A percentile compares a stretch with the other conserved stretches of the same genome.
phyloP scores from a whole-genome alignment of 2,113 vertebrate genomes.

The Onychorhynchus coronatus region DNA sequence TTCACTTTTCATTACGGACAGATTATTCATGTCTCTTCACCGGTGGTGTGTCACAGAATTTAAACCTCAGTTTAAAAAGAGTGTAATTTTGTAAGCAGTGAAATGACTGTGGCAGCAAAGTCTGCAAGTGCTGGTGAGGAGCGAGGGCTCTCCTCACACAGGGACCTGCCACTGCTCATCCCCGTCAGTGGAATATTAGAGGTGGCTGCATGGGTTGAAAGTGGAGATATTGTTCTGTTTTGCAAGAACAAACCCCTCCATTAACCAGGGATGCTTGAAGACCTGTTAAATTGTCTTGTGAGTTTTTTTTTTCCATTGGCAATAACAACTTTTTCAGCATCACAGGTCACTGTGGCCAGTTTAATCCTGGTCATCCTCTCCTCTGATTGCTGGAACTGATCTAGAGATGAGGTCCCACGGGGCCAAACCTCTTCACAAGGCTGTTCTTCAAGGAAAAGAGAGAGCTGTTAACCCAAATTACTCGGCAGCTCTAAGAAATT shows the following conservation, averaged over 20 bases:
- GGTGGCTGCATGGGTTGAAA: not conserved
- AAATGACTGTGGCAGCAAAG: not conserved
- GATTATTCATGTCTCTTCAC: not conserved
- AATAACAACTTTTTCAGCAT: not conserved
- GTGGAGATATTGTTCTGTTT: not conserved
- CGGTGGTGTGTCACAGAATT: not conserved
- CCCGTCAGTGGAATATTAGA: not conserved
- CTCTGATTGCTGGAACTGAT: not conserved
- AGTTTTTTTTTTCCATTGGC: not conserved
- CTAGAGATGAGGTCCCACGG: not conserved
- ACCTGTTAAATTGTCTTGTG: not conserved
- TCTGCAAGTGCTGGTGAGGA: not conserved
- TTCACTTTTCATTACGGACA: not conserved
- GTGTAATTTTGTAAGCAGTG: not conserved
- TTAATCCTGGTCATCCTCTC: not conserved
- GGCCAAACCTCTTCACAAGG: not conserved
- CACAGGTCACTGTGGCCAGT: not conserved
- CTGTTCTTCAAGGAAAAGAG: not conserved
- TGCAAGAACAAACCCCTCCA: not conserved
- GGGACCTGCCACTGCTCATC: not conserved
- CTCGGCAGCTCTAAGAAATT: slow-evolving; percentile 24
- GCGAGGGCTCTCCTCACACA: rapidly evolving
- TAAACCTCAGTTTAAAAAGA: not conserved
- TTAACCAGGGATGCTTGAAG: not conserved
- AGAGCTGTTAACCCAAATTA: slow-evolving; percentile 32